These are phyloP conservation scores for Chamaea fasciata DNA, from an alignment of 2,113 vertebrate species.

Conservation along the genomic window DNA sequence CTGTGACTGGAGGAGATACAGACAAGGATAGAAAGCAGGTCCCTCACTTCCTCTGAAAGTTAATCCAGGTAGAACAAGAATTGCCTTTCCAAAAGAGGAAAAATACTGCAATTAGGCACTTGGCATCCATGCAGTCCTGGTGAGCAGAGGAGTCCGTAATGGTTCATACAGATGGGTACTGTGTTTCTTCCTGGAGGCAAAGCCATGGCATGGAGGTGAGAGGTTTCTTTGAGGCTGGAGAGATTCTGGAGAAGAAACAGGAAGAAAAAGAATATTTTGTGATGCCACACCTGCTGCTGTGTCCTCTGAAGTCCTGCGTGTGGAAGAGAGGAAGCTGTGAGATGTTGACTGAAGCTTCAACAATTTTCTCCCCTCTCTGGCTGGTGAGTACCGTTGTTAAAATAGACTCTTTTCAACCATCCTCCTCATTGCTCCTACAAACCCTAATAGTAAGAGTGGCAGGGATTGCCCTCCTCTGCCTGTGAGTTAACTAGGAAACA, in stretches of 20 bases:
- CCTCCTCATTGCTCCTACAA: background rate
- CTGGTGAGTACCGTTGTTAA: background rate
- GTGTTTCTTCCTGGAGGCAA: background rate
- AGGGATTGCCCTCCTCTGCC: background rate
- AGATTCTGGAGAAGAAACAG: background rate
- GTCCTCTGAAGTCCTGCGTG: fast-evolving
- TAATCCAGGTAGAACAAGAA: background rate
- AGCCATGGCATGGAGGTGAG: background rate
- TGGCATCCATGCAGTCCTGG: fast-evolving
- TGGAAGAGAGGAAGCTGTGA: background rate
- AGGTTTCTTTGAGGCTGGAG: background rate
- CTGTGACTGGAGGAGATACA: background rate
- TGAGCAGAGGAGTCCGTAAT: background rate
- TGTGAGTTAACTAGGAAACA: background rate
- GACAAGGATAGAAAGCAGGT: background rate
- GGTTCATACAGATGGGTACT: background rate
- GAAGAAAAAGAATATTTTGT: background rate
- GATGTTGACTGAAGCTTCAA: background rate
- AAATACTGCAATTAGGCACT: background rate
- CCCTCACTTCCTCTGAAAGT: background rate
- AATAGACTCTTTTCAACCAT: background rate
- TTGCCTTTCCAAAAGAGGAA: background rate
- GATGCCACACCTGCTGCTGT: fast-evolving
- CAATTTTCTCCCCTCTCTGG: background rate
- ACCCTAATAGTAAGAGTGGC: background rate